phyloP scores from a whole-genome alignment of 2,888 invertebrate genomes.

The Hoplodrina ambigua region DNA sequence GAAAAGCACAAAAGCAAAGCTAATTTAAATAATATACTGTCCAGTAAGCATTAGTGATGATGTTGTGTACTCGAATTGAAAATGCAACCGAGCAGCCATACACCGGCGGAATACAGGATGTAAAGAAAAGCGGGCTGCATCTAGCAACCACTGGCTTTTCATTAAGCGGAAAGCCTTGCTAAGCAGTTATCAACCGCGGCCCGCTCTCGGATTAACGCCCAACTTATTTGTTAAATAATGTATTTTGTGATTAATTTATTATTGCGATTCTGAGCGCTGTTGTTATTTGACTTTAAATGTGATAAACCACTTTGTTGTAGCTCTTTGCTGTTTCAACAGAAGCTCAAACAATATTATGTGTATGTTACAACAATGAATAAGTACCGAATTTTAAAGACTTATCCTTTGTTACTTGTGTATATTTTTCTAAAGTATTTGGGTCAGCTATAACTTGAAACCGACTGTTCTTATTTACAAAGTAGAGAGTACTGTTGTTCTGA shows the following conservation, averaged over 20 bases:
- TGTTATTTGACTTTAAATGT: conserved; percentile 35
- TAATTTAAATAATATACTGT: conserved; percentile 50
- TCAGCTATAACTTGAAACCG: conserved; percentile 39
- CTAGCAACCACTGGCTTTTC: conserved; percentile 61
- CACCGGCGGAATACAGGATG: conserved; percentile 43
- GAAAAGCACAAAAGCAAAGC: conserved; percentile 34
- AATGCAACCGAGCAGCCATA: conserved; percentile 51
- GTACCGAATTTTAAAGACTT: conserved; percentile 25
- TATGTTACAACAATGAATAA: conserved; percentile 28
- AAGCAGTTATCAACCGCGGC: conserved; percentile 64
- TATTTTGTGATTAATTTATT: conserved; percentile 47
- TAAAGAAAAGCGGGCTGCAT: conserved; percentile 47
- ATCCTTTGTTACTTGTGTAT: conserved; percentile 32
- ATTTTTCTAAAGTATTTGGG: conserved; percentile 37
- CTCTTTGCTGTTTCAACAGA: conserved; percentile 27
- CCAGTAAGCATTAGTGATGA: conserved; percentile 54
- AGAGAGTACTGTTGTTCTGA: conserved; percentile 25
- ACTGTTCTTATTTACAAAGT: conserved; percentile 47
- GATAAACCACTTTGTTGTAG: conserved; percentile 37
- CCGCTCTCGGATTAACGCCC: conserved; percentile 55
- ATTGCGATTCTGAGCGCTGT: conserved; percentile 17
- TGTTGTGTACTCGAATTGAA: conserved; percentile 41
- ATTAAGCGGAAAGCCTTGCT: conserved; percentile 65
- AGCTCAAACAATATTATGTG: conserved; percentile 20
- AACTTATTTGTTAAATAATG: conserved; percentile 61